phyloP scores from a whole-genome alignment of 2,797 vertebrate genomes.

The Siniperca undulata region DNA sequence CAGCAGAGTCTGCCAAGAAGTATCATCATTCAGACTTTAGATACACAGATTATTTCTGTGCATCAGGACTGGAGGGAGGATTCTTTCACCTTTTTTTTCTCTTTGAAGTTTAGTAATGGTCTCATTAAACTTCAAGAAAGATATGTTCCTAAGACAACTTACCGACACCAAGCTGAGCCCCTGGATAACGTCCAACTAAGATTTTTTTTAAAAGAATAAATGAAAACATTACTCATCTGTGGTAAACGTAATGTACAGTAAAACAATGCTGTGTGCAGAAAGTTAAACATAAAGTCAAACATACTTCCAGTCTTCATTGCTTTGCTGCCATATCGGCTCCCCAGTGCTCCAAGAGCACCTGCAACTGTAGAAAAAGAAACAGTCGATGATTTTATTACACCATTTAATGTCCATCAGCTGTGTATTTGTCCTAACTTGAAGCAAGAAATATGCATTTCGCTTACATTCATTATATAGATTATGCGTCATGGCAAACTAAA shows the following conservation, averaged over 20 bases:
- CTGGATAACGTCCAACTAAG: conserved; percentile 78
- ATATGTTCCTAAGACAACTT: conserved; percentile 24
- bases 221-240: background rate
- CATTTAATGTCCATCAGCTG: background rate
- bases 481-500: background rate
- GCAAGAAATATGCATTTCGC: background rate
- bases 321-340: conserved; percentile 73
- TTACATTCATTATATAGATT: background rate
- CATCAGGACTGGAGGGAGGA: background rate
- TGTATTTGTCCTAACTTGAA: background rate
- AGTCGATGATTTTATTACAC: background rate
- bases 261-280: background rate
- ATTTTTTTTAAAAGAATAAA: background rate
- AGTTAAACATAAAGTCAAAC: conserved; percentile 14
- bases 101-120: too few species aligned
- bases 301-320: conserved; percentile 78
- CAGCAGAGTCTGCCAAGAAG: background rate
- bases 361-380: conserved; percentile 36
- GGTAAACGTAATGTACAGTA: background rate
- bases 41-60: background rate
- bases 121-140: background rate
- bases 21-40: background rate
- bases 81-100: background rate
- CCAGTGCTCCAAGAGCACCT: conserved; percentile 73
- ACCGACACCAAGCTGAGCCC: conserved; percentile 74